Evolutionary conservation across 2,888 invertebrate species (phyloP).

Genomic region (Drosophila colorata): DNA sequence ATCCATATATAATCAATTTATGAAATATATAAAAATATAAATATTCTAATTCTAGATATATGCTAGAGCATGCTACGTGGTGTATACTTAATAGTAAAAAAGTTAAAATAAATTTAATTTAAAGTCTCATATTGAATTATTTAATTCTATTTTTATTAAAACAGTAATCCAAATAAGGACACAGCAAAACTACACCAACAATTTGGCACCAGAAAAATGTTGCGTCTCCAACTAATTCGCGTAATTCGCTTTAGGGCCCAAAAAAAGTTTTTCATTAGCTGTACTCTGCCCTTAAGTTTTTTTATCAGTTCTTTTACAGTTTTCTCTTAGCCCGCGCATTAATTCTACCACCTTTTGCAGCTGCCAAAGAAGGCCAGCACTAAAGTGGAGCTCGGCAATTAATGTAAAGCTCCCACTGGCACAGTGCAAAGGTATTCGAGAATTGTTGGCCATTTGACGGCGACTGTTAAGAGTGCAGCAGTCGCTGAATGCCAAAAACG

Average conservation of each 20-base stretch:
- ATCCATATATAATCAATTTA: too few species aligned
- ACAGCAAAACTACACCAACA: constrained; percentile 11
- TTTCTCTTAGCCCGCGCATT: constrained; percentile 53
- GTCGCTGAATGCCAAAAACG: constrained; percentile 24
- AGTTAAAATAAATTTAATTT: neutral
- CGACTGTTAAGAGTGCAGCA: constrained; percentile 39
- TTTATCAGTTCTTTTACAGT: constrained; percentile 52
- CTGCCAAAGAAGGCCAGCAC: constrained; percentile 47
- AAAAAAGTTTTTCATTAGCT: constrained; percentile 63
- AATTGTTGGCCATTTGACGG: constrained; percentile 55
- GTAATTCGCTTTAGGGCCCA: constrained; percentile 19
- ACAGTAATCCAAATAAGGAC: neutral
- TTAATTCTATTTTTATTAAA: neutral
- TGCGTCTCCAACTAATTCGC: constrained; percentile 33
- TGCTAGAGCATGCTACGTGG: too few species aligned
- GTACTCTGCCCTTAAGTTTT: constrained; percentile 31
- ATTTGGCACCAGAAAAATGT: constrained; percentile 36
- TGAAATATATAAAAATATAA: too few species aligned
- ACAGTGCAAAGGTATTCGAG: constrained; percentile 33
- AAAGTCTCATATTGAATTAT: neutral
- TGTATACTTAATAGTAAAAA: neutral
- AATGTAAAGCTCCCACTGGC: constrained; percentile 68
- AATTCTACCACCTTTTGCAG: constrained; percentile 41
- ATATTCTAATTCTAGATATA: too few species aligned
- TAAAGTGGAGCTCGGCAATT: constrained; percentile 67